Conservation (phyloP, 2,113 vertebrate species). For the Zosterops japonicus region DNA sequence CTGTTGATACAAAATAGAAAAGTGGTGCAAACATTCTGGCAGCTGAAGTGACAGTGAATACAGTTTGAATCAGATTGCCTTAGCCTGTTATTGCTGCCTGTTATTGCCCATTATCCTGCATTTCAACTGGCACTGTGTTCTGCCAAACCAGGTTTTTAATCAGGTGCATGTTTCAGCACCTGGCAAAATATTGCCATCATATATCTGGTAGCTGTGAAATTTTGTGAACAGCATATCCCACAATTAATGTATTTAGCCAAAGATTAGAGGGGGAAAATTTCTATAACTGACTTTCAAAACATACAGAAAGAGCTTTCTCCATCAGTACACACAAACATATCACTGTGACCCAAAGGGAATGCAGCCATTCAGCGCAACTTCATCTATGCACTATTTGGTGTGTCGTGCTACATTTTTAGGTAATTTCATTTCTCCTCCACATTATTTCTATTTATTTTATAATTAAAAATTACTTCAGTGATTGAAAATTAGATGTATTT, state of each 20-base stretch:
- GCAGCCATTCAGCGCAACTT: background rate
- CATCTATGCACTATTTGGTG: background rate
- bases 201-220: background rate
- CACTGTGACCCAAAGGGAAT: background rate
- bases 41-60: constrained; percentile 14
- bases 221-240: background rate
- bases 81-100: background rate
- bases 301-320: background rate
- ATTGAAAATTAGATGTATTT: background rate
- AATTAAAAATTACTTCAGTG: background rate
- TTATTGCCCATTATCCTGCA: background rate
- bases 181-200: background rate
- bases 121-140: background rate
- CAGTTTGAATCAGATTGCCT: background rate
- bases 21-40: background rate
- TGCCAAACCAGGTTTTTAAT: background rate
- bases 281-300: background rate
- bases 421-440: background rate
- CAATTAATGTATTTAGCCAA: background rate
- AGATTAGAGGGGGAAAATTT: background rate
- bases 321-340: background rate
- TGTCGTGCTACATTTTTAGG: background rate
- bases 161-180: background rate
- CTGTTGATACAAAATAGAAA: background rate
- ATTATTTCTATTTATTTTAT: background rate